phyloP scores from a whole-genome alignment of 2,888 invertebrate species.

The Aspidiotus destructor region DNA sequence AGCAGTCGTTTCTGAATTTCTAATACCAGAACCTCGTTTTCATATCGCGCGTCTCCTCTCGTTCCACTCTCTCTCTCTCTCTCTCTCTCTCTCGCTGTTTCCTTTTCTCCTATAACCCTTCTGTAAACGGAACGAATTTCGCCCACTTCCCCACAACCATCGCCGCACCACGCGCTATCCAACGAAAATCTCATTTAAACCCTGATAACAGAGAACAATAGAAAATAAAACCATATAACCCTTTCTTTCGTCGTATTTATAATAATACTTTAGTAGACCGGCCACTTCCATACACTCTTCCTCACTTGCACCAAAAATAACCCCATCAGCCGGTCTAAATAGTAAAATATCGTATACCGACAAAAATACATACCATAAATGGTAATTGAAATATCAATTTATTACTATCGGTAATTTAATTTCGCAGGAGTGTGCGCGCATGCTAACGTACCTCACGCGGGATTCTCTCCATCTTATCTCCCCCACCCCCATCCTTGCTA shows the following conservation, averaged over 20 bases:
- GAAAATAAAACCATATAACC: constrained; percentile 31
- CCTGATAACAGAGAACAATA: constrained; percentile 31
- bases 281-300: not conserved
- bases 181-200: constrained; percentile 28
- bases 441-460: constrained; percentile 22
- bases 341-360: constrained; percentile 26
- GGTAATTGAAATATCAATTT: constrained; percentile 31
- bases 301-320: constrained; percentile 16
- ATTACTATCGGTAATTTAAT: constrained; percentile 29
- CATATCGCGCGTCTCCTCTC: not conserved
- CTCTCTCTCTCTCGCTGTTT: constrained; percentile 11
- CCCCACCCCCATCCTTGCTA: too few species aligned
- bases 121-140: constrained; percentile 10
- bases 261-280: constrained; percentile 15
- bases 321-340: constrained; percentile 29
- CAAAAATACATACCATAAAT: constrained; percentile 30
- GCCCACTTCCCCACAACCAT: not conserved
- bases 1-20: constrained; percentile 28
- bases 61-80: not conserved
- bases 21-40: constrained; percentile 14
- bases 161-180: not conserved
- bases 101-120: constrained; percentile 11
- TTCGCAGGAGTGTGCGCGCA: constrained; percentile 13
- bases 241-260: constrained; percentile 23
- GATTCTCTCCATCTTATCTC: not conserved